A percentile compares a stretch with the other conserved stretches of the same genome.
phyloP scores from a whole-genome alignment of 2,797 vertebrate species.

The Argentina silus region DNA sequence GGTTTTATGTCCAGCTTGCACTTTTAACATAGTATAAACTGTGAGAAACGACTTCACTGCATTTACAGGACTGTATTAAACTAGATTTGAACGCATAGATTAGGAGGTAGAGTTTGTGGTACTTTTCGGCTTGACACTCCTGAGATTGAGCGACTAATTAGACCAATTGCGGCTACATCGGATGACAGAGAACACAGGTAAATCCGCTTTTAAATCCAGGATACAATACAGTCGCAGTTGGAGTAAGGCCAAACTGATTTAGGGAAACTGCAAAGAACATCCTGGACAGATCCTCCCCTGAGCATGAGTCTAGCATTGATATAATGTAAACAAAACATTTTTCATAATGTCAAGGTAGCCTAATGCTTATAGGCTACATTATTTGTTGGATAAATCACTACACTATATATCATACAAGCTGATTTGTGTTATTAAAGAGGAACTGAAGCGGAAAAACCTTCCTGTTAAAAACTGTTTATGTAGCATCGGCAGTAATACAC shows the following conservation, averaged over 20 bases:
- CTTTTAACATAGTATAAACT: background rate
- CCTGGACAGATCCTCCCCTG: background rate
- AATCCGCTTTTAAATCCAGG: slow-evolving; percentile 20
- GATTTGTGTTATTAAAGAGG: too few relatives aligned
- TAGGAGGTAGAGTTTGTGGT: too few relatives aligned
- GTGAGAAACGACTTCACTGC: background rate
- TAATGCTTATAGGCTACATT: too few relatives aligned
- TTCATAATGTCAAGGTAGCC: background rate
- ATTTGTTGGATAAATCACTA: background rate
- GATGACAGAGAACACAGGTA: slow-evolving; percentile 12
- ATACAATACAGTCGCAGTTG: slow-evolving; percentile 8
- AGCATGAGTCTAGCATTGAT: background rate
- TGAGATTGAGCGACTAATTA: background rate
- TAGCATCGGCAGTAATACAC: too few relatives aligned
- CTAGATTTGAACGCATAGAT: background rate
- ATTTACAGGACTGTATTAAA: background rate
- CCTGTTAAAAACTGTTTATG: too few relatives aligned
- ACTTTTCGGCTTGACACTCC: background rate
- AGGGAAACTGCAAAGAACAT: slow-evolving; percentile 8
- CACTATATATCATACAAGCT: too few relatives aligned
- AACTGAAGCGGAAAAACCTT: too few relatives aligned
- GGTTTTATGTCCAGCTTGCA: background rate
- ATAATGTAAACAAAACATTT: background rate
- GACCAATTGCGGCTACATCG: slow-evolving; percentile 11
- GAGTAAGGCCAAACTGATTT: slow-evolving; percentile 13